Evolutionary conservation across 2,797 vertebrate species (phyloP), one percentile per base, ranked within the genome.

Genomic region (Apodemus agrarius): DNA sequence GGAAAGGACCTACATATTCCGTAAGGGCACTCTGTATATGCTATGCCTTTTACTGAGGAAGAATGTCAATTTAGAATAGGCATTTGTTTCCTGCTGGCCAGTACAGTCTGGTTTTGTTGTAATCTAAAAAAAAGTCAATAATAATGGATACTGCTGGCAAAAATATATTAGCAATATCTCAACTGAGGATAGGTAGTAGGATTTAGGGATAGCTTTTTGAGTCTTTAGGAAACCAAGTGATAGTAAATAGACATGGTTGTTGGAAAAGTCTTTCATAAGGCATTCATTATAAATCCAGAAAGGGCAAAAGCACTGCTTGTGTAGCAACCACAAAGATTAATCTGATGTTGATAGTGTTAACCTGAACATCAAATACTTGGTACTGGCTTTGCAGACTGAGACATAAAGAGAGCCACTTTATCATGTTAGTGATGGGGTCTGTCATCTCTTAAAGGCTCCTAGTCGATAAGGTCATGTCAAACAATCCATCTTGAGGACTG

Each of bases 391-490:
- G 67, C 43, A 69, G 54, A 83, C 34, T 61, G 52, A 95, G 65
- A 75, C 78, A 80, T 59, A 74, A 17, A 40, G 43, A 78, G 78
- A 91, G 61, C 86, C 24, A 89, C 7, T 91, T 31, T 89, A 89
- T 93, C 84, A 89, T 59, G 49, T 43, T 84, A 43, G 89, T 81
- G 72, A 92, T 26, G 2, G 52, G 19, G 74, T 89, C 74, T 94
- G 67, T 82, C 85, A 94, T 90, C 37, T 97, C 84, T 79, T 59
- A 87, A 92, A 74, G 75, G 69, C 75, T 94, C 34, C 17, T 65
- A 82, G 49, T 93, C 69, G n/a, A 83, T 92, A 90, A 95, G 61
- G 57, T 90, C 14, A 75, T 81, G 85, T 81, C 82, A 69, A 97
- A 59, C 31, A 87, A 93, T 93, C 69, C 34, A 81, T 92, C 82